Evolutionary conservation across 2,797 vertebrate genomes (phyloP).

Genomic region (Apodemus agrarius): DNA sequence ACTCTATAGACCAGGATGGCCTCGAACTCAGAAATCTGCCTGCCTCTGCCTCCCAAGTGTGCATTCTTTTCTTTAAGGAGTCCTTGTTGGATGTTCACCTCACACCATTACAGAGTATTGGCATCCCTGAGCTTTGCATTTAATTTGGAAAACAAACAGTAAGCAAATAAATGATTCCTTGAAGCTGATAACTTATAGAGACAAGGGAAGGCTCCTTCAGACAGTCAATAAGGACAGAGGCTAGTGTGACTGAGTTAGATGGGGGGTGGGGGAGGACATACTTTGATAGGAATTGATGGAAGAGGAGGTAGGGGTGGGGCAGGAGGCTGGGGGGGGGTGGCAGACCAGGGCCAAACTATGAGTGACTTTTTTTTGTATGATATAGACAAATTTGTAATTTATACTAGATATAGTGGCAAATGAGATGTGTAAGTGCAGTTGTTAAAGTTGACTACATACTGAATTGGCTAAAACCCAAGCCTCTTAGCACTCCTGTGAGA

Average conservation of each 20-base stretch:
- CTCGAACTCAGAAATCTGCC: no score
- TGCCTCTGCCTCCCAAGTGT: no score
- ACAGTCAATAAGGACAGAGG: background rate
- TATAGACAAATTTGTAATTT: background rate
- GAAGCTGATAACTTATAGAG: constrained; percentile 2
- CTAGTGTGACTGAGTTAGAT: background rate
- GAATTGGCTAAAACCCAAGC: background rate
- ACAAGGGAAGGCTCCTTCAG: background rate
- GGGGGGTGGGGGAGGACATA: background rate
- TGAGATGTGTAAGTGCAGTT: background rate
- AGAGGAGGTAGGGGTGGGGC: background rate
- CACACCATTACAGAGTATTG: background rate
- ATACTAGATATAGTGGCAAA: background rate
- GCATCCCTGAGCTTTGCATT: background rate
- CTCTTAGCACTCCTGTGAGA: background rate
- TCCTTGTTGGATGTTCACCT: background rate
- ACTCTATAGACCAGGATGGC: no score
- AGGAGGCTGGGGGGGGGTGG: background rate
- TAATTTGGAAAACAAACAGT: background rate
- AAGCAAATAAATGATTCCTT: background rate
- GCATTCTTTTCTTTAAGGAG: background rate
- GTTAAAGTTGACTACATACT: background rate
- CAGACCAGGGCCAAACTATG: background rate
- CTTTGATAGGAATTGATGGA: no score
- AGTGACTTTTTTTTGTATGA: background rate